A percentile compares a stretch with the other conserved stretches of the same genome.
Conservation (phyloP, 2,113 vertebrate genomes). For the Thunnus maccoyii region DNA sequence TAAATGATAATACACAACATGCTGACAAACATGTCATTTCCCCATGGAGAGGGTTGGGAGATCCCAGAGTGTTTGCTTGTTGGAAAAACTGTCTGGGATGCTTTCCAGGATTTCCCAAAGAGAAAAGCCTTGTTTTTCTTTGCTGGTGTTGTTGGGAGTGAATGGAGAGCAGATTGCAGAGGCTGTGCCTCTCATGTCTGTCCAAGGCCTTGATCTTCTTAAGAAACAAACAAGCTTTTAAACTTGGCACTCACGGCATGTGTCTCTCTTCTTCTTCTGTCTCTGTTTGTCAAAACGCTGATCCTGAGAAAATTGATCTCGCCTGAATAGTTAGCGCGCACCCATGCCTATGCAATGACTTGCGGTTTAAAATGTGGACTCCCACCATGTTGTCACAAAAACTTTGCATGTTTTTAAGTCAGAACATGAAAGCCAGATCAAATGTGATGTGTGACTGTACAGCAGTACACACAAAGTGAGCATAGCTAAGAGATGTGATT, state of each 20-base stretch:
- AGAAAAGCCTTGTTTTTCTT: slow-evolving; percentile 74
- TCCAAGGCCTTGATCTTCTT: slow-evolving; percentile 84
- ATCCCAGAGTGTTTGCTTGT: slow-evolving; percentile 69
- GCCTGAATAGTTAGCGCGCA: slow-evolving; percentile 25
- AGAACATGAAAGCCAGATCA: slow-evolving; percentile 16
- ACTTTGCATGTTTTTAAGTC: slow-evolving; percentile 21
- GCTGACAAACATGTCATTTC: slow-evolving; percentile 68
- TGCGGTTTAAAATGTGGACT: slow-evolving; percentile 33
- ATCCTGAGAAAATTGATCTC: slow-evolving; percentile 72
- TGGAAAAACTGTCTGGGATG: slow-evolving; percentile 73
- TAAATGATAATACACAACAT: slow-evolving; percentile 48
- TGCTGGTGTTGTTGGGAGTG: slow-evolving; percentile 72
- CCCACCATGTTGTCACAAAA: slow-evolving; percentile 16
- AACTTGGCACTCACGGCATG: slow-evolving; percentile 67
- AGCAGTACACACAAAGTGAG: slow-evolving; percentile 7
- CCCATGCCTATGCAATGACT: background rate
- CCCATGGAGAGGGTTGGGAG: slow-evolving; percentile 44
- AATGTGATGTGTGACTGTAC: slow-evolving; percentile 27
- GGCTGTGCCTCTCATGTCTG: slow-evolving; percentile 80
- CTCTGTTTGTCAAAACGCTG: slow-evolving; percentile 58
- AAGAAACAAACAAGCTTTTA: slow-evolving; percentile 83
- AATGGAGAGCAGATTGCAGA: slow-evolving; percentile 81
- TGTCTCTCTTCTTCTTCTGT: slow-evolving; percentile 49
- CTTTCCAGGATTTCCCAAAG: slow-evolving; percentile 76
- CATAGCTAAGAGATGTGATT: slow-evolving; percentile 13